Percentiles rank a stretch among this genome's conserved stretches.
These are phyloP conservation scores for Gallinago jamesoni DNA, from an alignment of 2,113 vertebrate genomes.

Conservation along the genomic window DNA sequence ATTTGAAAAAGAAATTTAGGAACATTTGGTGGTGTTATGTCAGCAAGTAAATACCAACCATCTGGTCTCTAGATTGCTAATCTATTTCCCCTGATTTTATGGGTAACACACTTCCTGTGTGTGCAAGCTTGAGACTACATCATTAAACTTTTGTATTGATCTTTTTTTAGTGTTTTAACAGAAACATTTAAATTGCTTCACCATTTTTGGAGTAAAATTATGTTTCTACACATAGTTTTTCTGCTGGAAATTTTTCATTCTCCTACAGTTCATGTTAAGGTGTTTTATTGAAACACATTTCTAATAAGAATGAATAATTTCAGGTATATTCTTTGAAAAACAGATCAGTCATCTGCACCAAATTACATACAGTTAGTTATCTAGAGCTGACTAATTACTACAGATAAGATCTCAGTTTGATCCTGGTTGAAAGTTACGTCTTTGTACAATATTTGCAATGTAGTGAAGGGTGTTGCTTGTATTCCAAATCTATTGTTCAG, in stretches of 20 bases:
- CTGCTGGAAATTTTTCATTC: background rate
- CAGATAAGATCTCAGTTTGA: background rate
- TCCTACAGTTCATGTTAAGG: background rate
- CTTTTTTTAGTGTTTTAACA: constrained; percentile 54
- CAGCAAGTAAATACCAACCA: constrained; percentile 68
- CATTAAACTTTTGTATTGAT: constrained; percentile 53
- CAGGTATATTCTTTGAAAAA: background rate
- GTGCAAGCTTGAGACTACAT: constrained; percentile 25
- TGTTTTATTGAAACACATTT: background rate
- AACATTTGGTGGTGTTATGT: constrained; percentile 65
- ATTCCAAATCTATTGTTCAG: background rate
- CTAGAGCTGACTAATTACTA: background rate
- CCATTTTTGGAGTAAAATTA: background rate
- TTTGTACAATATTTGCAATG: background rate
- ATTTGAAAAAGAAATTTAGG: constrained; percentile 58
- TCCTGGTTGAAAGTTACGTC: background rate
- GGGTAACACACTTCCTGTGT: constrained; percentile 45
- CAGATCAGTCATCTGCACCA: background rate
- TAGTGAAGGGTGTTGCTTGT: background rate
- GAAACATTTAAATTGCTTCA: constrained; percentile 14
- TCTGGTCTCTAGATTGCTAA: constrained; percentile 60
- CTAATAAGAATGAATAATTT: background rate
- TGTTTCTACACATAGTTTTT: background rate
- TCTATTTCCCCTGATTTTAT: constrained; percentile 54
- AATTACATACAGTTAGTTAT: background rate